Conservation (phyloP, 2,888 invertebrate genomes). For the Coecobrya sp. region DNA sequence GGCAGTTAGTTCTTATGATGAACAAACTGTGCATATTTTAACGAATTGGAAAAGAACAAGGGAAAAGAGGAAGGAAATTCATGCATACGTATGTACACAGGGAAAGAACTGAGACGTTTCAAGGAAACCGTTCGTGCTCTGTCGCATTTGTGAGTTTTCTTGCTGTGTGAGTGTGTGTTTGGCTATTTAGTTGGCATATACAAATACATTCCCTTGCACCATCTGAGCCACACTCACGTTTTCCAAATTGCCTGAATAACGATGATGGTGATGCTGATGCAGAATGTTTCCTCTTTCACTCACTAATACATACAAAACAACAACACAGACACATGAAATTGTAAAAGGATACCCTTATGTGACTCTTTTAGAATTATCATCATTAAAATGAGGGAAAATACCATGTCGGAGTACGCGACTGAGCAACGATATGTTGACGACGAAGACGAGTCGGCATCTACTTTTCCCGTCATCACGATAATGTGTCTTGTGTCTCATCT, state of each 20-base stretch:
- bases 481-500: slow-evolving; percentile 51
- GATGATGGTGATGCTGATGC: slow-evolving; percentile 63
- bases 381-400: slow-evolving; percentile 73
- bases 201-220: slow-evolving; percentile 29
- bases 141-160: slow-evolving; percentile 18
- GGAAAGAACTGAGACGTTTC: slow-evolving; percentile 7
- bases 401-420: background rate
- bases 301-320: slow-evolving; percentile 42
- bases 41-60: slow-evolving; percentile 30
- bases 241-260: slow-evolving; percentile 66
- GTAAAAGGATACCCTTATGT: slow-evolving; percentile 72
- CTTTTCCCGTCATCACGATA: slow-evolving; percentile 52
- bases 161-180: background rate
- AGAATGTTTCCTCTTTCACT: slow-evolving; percentile 33
- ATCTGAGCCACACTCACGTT: slow-evolving; percentile 72
- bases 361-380: slow-evolving; percentile 74
- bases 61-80: background rate
- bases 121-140: slow-evolving; percentile 7
- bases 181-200: background rate
- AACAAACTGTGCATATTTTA: slow-evolving; percentile 46
- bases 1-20: slow-evolving; percentile 27
- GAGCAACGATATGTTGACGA: slow-evolving; percentile 20
- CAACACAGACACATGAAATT: slow-evolving; percentile 52
- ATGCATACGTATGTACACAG: background rate
- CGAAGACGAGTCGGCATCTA: slow-evolving; percentile 3